A percentile compares a stretch with the other conserved stretches of the same genome.
Conservation (phyloP, 2,797 vertebrate genomes). For the Dipus sagitta region DNA sequence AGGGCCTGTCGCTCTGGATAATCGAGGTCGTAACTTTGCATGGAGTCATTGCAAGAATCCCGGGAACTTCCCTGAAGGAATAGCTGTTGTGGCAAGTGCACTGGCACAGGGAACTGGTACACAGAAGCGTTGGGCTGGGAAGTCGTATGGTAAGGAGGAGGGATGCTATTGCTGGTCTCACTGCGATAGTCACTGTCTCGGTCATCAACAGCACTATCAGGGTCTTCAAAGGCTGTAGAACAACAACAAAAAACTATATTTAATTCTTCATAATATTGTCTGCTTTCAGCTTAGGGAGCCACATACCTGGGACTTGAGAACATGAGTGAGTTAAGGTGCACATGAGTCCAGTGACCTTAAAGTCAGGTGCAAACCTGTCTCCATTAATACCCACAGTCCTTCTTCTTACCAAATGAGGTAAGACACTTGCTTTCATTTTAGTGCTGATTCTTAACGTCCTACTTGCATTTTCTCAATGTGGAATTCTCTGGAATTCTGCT, state of each 20-base stretch:
- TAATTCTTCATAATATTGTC: not conserved
- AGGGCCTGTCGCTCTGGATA: constrained; percentile 90
- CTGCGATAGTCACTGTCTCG: constrained; percentile 99
- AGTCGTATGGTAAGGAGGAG: constrained; percentile 94
- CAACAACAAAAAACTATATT: constrained; percentile 67
- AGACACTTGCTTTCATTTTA: constrained; percentile 56
- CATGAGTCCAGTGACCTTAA: not conserved
- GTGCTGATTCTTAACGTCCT: constrained; percentile 44
- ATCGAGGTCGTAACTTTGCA: constrained; percentile 94
- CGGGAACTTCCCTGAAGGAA: constrained; percentile 84
- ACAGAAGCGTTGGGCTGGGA: constrained; percentile 95
- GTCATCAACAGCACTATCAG: constrained; percentile 97
- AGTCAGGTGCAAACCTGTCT: not conserved
- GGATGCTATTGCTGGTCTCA: constrained; percentile 96
- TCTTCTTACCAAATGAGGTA: constrained; percentile 40
- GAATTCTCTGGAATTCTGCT: constrained; percentile 57
- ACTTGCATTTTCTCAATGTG: constrained; percentile 46
- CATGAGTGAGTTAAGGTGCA: not conserved
- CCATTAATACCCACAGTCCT: not conserved
- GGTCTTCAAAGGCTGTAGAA: constrained; percentile 95
- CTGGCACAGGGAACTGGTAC: constrained; percentile 94
- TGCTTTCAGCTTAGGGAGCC: constrained; percentile 36
- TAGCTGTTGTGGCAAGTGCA: constrained; percentile 90
- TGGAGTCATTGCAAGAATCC: constrained; percentile 92
- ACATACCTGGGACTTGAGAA: constrained; percentile 14